A percentile compares a stretch with the other conserved stretches of the same genome.
Conservation (phyloP, 1,140 invertebrate genomes). For the Cherax destructor region DNA sequence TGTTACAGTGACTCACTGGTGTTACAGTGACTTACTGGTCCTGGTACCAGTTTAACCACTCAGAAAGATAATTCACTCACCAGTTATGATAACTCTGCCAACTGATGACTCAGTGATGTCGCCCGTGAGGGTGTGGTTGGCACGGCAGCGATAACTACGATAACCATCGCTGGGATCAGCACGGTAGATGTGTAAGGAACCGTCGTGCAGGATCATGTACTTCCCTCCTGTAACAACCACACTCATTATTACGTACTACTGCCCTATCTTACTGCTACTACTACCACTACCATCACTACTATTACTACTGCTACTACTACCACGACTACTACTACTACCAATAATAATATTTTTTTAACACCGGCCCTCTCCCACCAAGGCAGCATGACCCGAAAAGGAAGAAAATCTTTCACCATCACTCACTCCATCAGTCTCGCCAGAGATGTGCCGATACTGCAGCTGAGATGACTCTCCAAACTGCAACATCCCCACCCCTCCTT, state of each 20-base stretch:
- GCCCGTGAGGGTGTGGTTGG: conserved; percentile 93
- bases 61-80: conserved; percentile 78
- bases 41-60: too few relatives aligned
- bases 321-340: too few relatives aligned
- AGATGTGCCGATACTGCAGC: too few relatives aligned
- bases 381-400: too few relatives aligned
- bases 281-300: neutral
- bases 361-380: too few relatives aligned
- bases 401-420: too few relatives aligned
- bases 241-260: neutral
- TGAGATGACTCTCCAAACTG: too few relatives aligned
- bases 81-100: conserved; percentile 94
- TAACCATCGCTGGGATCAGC: conserved; percentile 94
- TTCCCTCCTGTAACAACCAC: conserved; percentile 78
- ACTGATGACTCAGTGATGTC: conserved; percentile 95
- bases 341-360: too few relatives aligned
- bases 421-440: too few relatives aligned
- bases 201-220: conserved; percentile 93
- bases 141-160: conserved; percentile 88
- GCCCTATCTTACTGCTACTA: neutral
- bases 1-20: too few relatives aligned
- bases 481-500: too few relatives aligned
- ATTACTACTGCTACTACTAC: neutral
- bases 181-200: conserved; percentile 93
- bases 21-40: too few relatives aligned